Base-by-base conservation (phyloP, 2,113 vertebrate genomes). In the Phodopus roborovskii region DNA sequence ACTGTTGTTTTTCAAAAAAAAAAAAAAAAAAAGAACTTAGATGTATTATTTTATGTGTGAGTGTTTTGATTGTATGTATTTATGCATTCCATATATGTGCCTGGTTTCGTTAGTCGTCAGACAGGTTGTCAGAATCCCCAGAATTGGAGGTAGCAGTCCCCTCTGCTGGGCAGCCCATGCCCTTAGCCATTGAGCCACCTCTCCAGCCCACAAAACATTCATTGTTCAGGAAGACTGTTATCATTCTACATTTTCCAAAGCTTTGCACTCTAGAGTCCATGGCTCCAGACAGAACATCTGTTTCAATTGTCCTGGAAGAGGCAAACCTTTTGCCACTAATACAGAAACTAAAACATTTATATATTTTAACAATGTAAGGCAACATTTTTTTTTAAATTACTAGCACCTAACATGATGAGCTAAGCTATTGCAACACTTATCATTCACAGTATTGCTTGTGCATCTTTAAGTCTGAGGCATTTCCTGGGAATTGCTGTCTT, bases 381-480 rank as follows among this genome's bases (percentile, higher is more conserved):
- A 82, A 58, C 73, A 92, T 96, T 97, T 90, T 84, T 84, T 83
- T 53, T 56, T 53, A 53, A 95, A 71, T 88, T 81, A 96, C 92
- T 88, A 96, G 26, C 28, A 92, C 86, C 82, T 85, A 33, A 68
- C 88, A 93, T 48, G 94, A 95, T 66, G 91, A 90, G 78, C 92
- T 96, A 94, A 78, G 26, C 89, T 48, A 71, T 45, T 93, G 95
- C 97, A 97, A 95, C 73, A 97, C 36, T 56, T 36, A 68, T 94
- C 66, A 58, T 48, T 82, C 17, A 17, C 53, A 84, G 74, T 39
- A 30, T 78, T 96, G 28, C 50, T 92, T 33, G 66, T 28, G 74
- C 79, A 71, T 78, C 90, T 53, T 96, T 91, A 73, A 17, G 48
- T 75, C 26, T 91, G 92, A 98, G 89, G 77, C 6, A 16, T 5